Percentiles rank a stretch among this genome's conserved stretches.
Evolutionary conservation across 92 coral and sea anemone genomes (phyloP).

Genomic region (Porites evermanni): DNA sequence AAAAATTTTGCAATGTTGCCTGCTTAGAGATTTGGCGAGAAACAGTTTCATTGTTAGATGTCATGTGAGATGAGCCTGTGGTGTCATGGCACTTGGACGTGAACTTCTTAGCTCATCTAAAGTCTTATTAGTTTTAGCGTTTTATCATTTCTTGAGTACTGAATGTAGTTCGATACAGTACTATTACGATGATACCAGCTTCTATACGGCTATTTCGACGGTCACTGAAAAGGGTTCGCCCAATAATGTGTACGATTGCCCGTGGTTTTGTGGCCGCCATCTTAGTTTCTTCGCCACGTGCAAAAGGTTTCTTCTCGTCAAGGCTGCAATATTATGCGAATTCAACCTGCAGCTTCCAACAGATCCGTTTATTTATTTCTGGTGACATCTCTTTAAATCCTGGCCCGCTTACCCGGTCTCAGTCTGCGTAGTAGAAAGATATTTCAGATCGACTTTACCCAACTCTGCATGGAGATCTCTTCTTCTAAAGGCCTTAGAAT

Average conservation of each 20-base stretch:
- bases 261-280: conserved; percentile 25
- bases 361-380: conserved; percentile 19
- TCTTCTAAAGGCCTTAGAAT: background rate
- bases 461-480: background rate
- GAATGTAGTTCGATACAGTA: background rate
- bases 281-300: conserved; percentile 30
- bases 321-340: conserved; percentile 24
- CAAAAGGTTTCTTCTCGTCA: conserved; percentile 37
- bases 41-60: too few species aligned
- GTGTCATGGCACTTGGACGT: conserved; percentile 6
- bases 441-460: background rate
- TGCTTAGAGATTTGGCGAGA: too few species aligned
- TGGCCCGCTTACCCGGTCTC: conserved; percentile 28
- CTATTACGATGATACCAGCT: conserved; percentile 26
- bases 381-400: conserved; percentile 24
- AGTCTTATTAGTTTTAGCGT: conserved; percentile 1
- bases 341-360: conserved; percentile 32
- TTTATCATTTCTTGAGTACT: conserved; percentile 18
- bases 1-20: too few species aligned
- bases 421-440: background rate
- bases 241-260: conserved; percentile 21
- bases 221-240: conserved; percentile 7
- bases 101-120: conserved; percentile 11
- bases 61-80: too few species aligned
- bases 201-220: conserved; percentile 13